Base-by-base conservation (phyloP, 2,888 invertebrate species). In the Pelosia muscerda region DNA sequence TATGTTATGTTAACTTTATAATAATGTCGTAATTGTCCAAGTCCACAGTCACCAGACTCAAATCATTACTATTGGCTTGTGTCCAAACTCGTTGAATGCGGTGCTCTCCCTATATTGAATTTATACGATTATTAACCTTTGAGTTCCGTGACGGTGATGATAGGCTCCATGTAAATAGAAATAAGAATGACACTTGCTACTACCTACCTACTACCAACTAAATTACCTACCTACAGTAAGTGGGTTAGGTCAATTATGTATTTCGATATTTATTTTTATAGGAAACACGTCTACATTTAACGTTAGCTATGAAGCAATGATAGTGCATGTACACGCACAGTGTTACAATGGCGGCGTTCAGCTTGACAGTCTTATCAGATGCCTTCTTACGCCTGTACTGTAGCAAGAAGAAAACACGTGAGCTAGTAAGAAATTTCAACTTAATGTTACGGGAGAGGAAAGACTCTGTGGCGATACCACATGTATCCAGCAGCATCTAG, bases 121-220 rank as follows among this genome's bases (percentile, higher is more conserved):
- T 81, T 85, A 84, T 86, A 78, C 81, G 84, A 84, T 86, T 86
- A 85, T 84, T 84, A 84, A 81, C 83, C 80, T 77, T 77, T 79
- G 78, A 77, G 65, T 67, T 22, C 68, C 63, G 65, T 62, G 66
- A 78, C 73, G 71, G 72, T 66, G 63, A 59, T 28, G 66, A 76
- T 78, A 69, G 49, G 62, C 65, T 56, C 78, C 74, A 81, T 74
- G 74, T 74, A 74, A 78, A 79, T 74, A 58, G 34, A 10, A 65
- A 65, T 65, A 57, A 34, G 26, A 34, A 23, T 53, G 15, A 49
- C 31, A 53, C 58, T 65, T 65, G 42, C 49, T 31, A 56, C 60
- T 15, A 38, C 38, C n/a, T 6, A n/a, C 31, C 38, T 34, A 59
- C 42, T 60, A 23, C 6, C n/a, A n/a, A n/a, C n/a, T n/a, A n/a